Base-by-base conservation (phyloP, 2,888 invertebrate genomes). In the Deilephila elpenor region DNA sequence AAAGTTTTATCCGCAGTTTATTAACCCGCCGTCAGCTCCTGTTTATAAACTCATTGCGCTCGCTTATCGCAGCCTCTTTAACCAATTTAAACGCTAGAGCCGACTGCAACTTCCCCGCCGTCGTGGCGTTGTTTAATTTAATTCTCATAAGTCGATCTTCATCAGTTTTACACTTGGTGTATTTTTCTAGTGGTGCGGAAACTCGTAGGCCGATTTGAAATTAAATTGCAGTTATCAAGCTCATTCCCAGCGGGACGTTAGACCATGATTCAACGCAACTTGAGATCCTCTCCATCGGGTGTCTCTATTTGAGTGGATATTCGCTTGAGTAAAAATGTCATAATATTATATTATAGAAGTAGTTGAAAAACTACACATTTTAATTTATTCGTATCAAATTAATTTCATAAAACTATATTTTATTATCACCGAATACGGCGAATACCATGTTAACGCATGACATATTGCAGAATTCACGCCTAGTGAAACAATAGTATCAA, bases 21-120 rank as follows among this genome's bases (percentile, higher is more conserved):
- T 11, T 29, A 11, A 60, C 29, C 60, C 60, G 60, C 29, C 29
- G 25, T 60, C 60, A 60, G 60, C 29, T 29, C 60, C 25, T 60
- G 60, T 60, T 60, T 60, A 60, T 60, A 32, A 32, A 60, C 60
- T 60, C 29, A 60, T 60, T 60, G 60, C 60, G 5, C 60, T 60
- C 60, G 60, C 60, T 29, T 60, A 60, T 60, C 60, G 29, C 60
- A 60, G 29, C 29, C 60, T 60, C 60, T 60, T 60, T 60, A 60
- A 60, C 25, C 60, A 60, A 60, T 60, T 60, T 17, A 60, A 17
- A 32, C 17, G 60, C 11, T 60, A 60, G 25, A 29, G 29, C 60
- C 14, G 60, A 60, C 29, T 60, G 60, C 29, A 29, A 29, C 29
- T 60, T 29, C 25, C 14, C 11, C 17, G 25, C 60, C 3, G 60